phyloP scores from a whole-genome alignment of 2,113 vertebrate genomes.

The Acinonyx jubatus region DNA sequence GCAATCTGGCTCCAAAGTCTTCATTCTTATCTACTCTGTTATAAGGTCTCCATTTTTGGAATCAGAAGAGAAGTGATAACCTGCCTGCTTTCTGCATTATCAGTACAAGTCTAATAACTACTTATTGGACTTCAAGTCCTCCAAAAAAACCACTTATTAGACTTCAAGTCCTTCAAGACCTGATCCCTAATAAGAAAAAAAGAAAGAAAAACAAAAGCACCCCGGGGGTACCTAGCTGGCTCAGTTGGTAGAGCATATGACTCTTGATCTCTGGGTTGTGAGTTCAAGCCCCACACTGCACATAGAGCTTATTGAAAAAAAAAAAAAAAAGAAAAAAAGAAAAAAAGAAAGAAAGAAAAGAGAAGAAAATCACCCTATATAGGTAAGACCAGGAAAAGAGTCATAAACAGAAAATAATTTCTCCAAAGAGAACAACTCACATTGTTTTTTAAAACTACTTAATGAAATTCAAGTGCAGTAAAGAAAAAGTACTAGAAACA shows the following conservation, averaged over 20 bases:
- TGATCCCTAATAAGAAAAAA: background rate
- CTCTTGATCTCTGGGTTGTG: background rate
- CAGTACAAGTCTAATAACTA: background rate
- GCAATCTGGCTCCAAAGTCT: background rate
- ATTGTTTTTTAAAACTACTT: background rate
- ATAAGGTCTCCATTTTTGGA: background rate
- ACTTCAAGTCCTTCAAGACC: background rate
- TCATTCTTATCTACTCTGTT: background rate
- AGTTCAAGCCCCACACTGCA: background rate
- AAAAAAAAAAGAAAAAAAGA: rapidly evolving
- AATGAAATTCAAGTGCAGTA: background rate
- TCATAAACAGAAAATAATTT: background rate
- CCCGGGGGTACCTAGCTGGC: background rate
- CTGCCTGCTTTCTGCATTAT: background rate
- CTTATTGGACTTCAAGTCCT: background rate
- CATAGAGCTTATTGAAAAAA: background rate
- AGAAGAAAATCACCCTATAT: background rate
- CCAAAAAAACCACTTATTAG: background rate
- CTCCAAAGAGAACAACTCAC: background rate
- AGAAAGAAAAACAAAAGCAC: background rate
- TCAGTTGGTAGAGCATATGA: background rate
- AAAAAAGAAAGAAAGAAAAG: background rate
- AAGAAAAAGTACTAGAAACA: conserved; percentile 14
- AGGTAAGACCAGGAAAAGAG: background rate
- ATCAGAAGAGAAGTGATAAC: background rate